Evolutionary conservation across 2,888 invertebrate species (phyloP).

Genomic region (Halocaridina rubra): DNA sequence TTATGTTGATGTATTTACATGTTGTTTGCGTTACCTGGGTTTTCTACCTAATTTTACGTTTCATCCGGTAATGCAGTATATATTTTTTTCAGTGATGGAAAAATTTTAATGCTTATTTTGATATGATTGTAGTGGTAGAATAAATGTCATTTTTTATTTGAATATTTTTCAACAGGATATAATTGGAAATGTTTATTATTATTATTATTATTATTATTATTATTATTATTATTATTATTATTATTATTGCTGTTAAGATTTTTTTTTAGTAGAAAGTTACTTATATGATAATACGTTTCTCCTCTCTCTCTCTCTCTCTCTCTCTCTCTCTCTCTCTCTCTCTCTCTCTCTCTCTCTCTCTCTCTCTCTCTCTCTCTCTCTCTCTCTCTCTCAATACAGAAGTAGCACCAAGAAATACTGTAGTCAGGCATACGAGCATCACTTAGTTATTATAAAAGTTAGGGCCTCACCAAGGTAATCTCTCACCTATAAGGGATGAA

Average conservation of each 20-base stretch:
- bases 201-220: neutral
- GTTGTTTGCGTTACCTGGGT: neutral
- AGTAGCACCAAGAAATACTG: no score
- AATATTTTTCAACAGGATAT: neutral
- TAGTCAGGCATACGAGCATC: no score
- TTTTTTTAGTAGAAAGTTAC: neutral
- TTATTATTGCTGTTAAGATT: neutral
- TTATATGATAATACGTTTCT: no score
- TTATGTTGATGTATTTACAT: no score
- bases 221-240: neutral
- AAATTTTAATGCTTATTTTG: neutral
- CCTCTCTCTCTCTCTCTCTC: neutral
- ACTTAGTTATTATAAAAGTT: no score
- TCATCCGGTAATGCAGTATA: no score
- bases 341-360: neutral
- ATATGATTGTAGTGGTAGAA: neutral
- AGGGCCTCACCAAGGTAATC: no score
- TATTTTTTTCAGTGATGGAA: no score
- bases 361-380: neutral
- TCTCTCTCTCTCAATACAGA: no score
- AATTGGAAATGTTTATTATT: no score
- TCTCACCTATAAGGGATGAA: no score
- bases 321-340: neutral
- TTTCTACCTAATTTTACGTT: neutral
- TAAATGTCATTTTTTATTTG: neutral